Base-by-base conservation (phyloP, 2,113 vertebrate species). In the Phoenicopterus ruber region DNA sequence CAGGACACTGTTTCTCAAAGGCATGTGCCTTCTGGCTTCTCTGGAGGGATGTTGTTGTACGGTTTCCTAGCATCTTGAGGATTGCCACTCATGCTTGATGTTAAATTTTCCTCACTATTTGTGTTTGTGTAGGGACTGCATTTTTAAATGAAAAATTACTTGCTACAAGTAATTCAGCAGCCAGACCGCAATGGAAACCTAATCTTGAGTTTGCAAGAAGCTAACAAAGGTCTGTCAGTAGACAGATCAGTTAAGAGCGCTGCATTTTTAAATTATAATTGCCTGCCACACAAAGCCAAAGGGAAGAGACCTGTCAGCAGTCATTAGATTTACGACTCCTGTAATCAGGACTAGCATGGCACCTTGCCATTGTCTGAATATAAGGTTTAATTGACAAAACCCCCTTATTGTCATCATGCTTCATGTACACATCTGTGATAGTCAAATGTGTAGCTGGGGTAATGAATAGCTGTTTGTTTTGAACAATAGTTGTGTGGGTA, bases 401-500 rank as follows among this genome's bases (percentile, higher is more conserved):
- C 4, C 9, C 22, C 10, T 73, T 29, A 12, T 12, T 92, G n/a
- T 91, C 16, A 9, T 40, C 32, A 13, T 12, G 5, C 36, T 59
- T 38, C 5, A 13, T 52, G 5, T 28, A 31, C 5, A 6, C 8
- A 16, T 22, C 62, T 16, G 2, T 69, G 65, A 31, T 29, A 77
- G 13, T 80, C 44, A 57, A 9, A 29, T 16, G 13, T n/a, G 18
- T 67, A 26, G 49, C 81, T 62, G 66, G 18, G 29, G 10, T 85
- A 38, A 12, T 6, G 24, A 74, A 2, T n/a, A 44, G 31, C 15
- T 78, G 7, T 40, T 87, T 62, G 17, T 47, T 94, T 52, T 74
- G 31, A 28, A 6, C 0, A 0, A 14, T 73, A 49, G 4, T 7
- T 32, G 7, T 58, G 49, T 90, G 86, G 31, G 0, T 66, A 19